These are phyloP conservation scores for Microtus montanus DNA, from an alignment of 2,113 vertebrate species.

Conservation along the genomic window DNA sequence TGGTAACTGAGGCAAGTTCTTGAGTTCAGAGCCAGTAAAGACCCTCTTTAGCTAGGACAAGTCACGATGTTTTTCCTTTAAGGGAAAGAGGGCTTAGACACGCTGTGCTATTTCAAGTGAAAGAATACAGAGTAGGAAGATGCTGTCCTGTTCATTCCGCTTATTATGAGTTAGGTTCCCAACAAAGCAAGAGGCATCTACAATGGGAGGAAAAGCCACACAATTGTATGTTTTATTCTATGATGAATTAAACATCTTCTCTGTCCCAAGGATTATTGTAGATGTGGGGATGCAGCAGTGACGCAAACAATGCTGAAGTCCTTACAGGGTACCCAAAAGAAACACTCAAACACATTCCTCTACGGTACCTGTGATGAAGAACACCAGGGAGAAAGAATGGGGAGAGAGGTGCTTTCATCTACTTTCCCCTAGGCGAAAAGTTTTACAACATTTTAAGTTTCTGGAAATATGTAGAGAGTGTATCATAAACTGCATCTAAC, in stretches of 20 bases:
- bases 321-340: background rate
- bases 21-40: background rate
- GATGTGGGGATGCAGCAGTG: background rate
- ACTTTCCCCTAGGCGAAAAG: background rate
- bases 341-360: background rate
- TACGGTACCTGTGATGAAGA: background rate
- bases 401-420: background rate
- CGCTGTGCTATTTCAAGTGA: slow-evolving; percentile 13
- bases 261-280: background rate
- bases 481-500: slow-evolving; percentile 25
- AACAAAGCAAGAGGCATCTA: background rate
- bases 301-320: background rate
- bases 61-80: background rate
- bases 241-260: background rate
- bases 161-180: background rate
- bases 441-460: slow-evolving; percentile 23
- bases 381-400: background rate
- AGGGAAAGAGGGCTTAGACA: slow-evolving; percentile 29
- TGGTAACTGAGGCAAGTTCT: background rate
- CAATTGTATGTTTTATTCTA: background rate
- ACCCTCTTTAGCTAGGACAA: background rate
- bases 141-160: background rate
- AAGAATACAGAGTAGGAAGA: background rate
- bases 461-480: background rate
- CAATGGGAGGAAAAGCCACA: background rate